phyloP scores from a whole-genome alignment of 2,113 vertebrate genomes.

The Notarius quadriscutis region DNA sequence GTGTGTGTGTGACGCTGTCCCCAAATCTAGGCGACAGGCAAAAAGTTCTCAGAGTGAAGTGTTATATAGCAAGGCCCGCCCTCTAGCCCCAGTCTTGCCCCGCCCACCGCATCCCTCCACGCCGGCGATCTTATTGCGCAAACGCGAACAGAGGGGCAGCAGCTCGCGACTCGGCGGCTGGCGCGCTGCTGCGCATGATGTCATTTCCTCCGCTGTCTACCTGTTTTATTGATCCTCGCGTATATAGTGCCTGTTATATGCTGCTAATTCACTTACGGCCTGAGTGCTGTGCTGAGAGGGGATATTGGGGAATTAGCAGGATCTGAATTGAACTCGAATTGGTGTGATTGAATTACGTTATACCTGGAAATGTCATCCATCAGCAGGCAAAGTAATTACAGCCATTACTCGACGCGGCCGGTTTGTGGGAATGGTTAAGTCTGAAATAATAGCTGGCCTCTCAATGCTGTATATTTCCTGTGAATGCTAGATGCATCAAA shows the following conservation, averaged over 20 bases:
- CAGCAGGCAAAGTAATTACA: slow-evolving; percentile 48
- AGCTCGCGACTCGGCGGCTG: not conserved
- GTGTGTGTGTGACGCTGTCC: slow-evolving; percentile 75
- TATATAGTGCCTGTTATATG: slow-evolving; percentile 50
- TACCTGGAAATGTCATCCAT: slow-evolving; percentile 55
- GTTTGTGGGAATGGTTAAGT: slow-evolving; percentile 40
- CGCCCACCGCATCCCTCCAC: slow-evolving; percentile 52
- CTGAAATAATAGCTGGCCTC: slow-evolving; percentile 38
- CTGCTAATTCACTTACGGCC: slow-evolving; percentile 47
- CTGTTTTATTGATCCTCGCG: slow-evolving; percentile 49
- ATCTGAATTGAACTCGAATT: slow-evolving; percentile 51
- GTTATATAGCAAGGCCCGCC: slow-evolving; percentile 79
- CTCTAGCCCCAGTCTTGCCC: slow-evolving; percentile 58
- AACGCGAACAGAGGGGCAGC: slow-evolving; percentile 46
- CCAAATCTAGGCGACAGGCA: slow-evolving; percentile 80
- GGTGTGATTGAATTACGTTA: slow-evolving; percentile 54
- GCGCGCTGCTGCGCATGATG: not conserved
- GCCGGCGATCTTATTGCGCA: slow-evolving; percentile 61
- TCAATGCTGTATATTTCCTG: slow-evolving; percentile 26
- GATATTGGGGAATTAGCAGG: slow-evolving; percentile 50
- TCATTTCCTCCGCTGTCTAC: slow-evolving; percentile 51
- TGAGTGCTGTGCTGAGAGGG: slow-evolving; percentile 45
- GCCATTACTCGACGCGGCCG: slow-evolving; percentile 44
- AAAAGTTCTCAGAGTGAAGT: slow-evolving; percentile 75
- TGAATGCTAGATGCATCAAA: slow-evolving; percentile 35